Evolutionary conservation across 2,113 vertebrate species (phyloP), one percentile per base, ranked within the genome.

Genomic region (Bufo bufo): DNA sequence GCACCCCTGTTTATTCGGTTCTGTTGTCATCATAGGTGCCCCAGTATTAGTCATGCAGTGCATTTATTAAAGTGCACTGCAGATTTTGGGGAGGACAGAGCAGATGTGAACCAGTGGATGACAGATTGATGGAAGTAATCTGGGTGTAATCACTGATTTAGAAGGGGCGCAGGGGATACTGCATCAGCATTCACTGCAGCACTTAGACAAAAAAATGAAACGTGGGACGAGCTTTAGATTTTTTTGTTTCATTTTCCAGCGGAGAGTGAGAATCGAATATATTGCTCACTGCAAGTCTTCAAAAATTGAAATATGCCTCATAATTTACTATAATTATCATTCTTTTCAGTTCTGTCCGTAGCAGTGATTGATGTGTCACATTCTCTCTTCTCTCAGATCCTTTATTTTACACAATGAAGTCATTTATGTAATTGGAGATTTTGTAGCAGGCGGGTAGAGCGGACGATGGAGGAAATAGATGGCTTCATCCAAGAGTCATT

Each of bases 131-230:
- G 8, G 10, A 23, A 13, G 8, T 10, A 49, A 79, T 79, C 50
- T 19, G 13, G 50, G 45, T 23, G 47, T 52, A 83, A 69, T 83
- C 43, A n/a, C 45, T 83, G 11, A 19, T 10, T 71, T 50, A 6
- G 49, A 20, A 71, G 50, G 65, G 20, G 82, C 10, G 33, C 7
- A 52, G 82, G 4, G 47, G 16, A 79, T 7, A 6, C 33, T 59
- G 33, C 23, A 61, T 9, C 79, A 61, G 58, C 16, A n/a, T 56
- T 74, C 56, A 84, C 50, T 72, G 66, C 82, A 52, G 66, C 82
- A 66, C 82, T 83, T 50, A 83, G 63, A 19, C 4, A 58, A 66
- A 66, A 66, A 69, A 83, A n/a, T n/a, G 6, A 83, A 49, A 9
- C 17, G 12, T 52, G 19, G 49, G 20, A 23, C 9, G 19, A 13